A percentile compares a stretch with the other conserved stretches of the same genome.
These are phyloP conservation scores for Elmis aenea DNA, from an alignment of 2,888 invertebrate genomes.

Conservation along the genomic window DNA sequence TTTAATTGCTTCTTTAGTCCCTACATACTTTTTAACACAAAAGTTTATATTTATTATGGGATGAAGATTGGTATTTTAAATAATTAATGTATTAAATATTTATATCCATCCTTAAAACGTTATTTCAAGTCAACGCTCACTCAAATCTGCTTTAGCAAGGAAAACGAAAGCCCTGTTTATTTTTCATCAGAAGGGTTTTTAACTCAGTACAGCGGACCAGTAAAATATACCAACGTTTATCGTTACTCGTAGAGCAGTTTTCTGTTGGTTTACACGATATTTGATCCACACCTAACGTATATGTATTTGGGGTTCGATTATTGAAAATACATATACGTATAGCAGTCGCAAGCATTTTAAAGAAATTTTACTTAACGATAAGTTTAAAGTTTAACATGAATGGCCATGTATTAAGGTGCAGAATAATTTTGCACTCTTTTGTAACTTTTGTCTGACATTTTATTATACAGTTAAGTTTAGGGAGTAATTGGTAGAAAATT, in stretches of 20 bases:
- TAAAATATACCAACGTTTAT: slow-evolving; percentile 3
- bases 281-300: slow-evolving; percentile 43
- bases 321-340: slow-evolving; percentile 42
- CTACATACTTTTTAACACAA: neutral
- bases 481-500: too few relatives aligned
- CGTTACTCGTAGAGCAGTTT: slow-evolving; percentile 9
- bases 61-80: slow-evolving; percentile 30
- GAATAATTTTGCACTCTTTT: too few relatives aligned
- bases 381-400: too few relatives aligned
- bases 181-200: slow-evolving; percentile 46
- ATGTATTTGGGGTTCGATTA: slow-evolving; percentile 45
- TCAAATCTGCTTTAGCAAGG: slow-evolving; percentile 36
- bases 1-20: too few relatives aligned
- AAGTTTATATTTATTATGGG: neutral
- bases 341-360: slow-evolving; percentile 27
- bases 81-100: slow-evolving; percentile 35
- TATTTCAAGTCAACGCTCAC: slow-evolving; percentile 35
- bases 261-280: slow-evolving; percentile 30
- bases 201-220: slow-evolving; percentile 38
- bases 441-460: too few relatives aligned
- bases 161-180: slow-evolving; percentile 44
- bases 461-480: too few relatives aligned
- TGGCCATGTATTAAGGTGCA: too few relatives aligned
- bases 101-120: slow-evolving; percentile 36
- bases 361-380: too few relatives aligned